These are phyloP conservation scores for Apeira syringaria DNA, from an alignment of 2,888 invertebrate species.

Conservation along the genomic window DNA sequence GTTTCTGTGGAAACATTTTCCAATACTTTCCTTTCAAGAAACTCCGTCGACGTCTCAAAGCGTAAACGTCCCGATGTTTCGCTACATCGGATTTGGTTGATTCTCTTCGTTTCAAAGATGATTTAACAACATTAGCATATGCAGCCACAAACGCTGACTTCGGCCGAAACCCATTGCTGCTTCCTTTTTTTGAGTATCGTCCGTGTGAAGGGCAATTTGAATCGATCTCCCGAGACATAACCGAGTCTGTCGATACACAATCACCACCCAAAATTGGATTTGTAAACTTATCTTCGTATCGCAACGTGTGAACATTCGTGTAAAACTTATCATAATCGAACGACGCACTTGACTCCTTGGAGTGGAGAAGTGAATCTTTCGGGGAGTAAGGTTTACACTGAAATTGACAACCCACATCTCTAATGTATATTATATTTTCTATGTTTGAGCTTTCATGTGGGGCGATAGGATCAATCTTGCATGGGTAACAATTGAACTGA, in stretches of 20 bases:
- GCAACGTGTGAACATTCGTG: conserved; percentile 49
- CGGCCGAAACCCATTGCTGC: conserved; percentile 18
- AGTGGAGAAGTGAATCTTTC: conserved; percentile 41
- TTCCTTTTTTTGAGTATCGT: conserved; percentile 17
- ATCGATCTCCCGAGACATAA: conserved; percentile 46
- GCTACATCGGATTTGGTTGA: conserved; percentile 10
- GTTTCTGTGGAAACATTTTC: conserved; percentile 51
- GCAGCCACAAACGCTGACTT: conserved; percentile 23
- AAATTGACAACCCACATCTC: conserved; percentile 75
- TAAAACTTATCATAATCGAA: conserved; percentile 50
- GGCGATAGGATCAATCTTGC: conserved; percentile 28
- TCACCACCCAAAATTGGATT: conserved; percentile 45
- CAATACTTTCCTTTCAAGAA: conserved; percentile 53
- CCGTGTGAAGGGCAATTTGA: conserved; percentile 52
- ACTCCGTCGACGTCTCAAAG: conserved; percentile 46
- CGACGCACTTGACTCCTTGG: conserved; percentile 52
- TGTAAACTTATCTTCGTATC: conserved; percentile 62
- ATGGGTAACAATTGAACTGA: conserved; percentile 51
- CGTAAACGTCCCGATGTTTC: conserved; percentile 26
- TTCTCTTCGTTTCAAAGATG: conserved; percentile 13
- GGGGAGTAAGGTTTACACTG: conserved; percentile 44
- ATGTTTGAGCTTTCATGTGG: conserved; percentile 35
- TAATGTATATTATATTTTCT: conserved; percentile 61
- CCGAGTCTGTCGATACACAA: conserved; percentile 44
- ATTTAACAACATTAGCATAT: conserved; percentile 18